These are phyloP conservation scores for Rhea americana DNA, from an alignment of 2,113 vertebrate genomes.

Conservation along the genomic window DNA sequence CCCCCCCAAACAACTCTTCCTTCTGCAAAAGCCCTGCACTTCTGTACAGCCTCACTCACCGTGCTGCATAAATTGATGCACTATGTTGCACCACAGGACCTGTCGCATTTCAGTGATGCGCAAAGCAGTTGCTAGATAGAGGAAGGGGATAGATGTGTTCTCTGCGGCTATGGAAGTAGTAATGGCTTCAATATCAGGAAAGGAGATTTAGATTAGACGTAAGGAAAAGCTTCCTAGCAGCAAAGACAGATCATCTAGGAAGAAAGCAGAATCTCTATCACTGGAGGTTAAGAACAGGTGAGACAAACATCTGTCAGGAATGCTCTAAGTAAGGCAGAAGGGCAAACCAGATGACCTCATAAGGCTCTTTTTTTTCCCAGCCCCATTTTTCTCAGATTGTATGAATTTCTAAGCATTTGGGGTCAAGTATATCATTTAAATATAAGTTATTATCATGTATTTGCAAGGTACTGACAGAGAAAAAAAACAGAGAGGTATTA, in stretches of 20 bases:
- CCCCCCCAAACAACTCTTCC: not conserved
- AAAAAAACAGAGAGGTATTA: not conserved
- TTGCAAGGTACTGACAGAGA: not conserved
- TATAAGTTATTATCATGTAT: constrained; percentile 28
- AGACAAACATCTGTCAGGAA: constrained; percentile 61
- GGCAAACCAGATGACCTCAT: constrained; percentile 58
- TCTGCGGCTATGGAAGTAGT: not conserved
- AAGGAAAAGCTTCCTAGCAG: constrained; percentile 7
- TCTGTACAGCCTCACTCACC: rapidly evolving
- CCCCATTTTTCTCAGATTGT: constrained; percentile 41
- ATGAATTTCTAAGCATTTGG: constrained; percentile 49
- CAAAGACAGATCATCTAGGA: not conserved
- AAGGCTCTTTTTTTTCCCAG: not conserved
- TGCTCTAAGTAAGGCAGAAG: constrained; percentile 43
- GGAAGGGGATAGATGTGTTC: not conserved
- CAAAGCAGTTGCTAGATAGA: not conserved
- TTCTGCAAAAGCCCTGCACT: not conserved
- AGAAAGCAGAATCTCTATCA: not conserved
- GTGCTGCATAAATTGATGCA: rapidly evolving
- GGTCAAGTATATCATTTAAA: constrained; percentile 52
- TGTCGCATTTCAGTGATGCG: not conserved
- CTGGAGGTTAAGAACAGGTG: constrained; percentile 61
- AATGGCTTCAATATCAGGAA: not conserved
- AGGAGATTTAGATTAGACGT: not conserved
- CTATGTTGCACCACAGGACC: not conserved